These are phyloP conservation scores for Eristalis arbustorum DNA, from an alignment of 2,888 invertebrate genomes.

Conservation along the genomic window DNA sequence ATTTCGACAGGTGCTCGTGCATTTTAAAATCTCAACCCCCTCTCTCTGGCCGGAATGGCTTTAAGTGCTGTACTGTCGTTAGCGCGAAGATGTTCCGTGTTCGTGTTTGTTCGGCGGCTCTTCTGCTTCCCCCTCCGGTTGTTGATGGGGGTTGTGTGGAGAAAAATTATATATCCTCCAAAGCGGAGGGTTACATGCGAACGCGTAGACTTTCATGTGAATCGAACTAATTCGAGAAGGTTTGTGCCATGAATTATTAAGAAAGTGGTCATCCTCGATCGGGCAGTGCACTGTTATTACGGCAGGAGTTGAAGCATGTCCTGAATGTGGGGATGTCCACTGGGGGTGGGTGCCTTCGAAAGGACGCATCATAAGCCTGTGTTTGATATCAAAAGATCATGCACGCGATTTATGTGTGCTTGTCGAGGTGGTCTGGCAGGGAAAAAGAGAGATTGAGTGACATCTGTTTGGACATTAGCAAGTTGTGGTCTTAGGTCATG, in stretches of 20 bases:
- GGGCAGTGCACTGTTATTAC: conserved; percentile 55
- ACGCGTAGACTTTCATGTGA: conserved; percentile 67
- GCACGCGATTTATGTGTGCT: conserved; percentile 54
- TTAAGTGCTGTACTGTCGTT: conserved; percentile 4
- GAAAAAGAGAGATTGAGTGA: conserved; percentile 25
- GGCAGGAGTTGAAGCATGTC: conserved; percentile 15
- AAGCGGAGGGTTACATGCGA: conserved; percentile 64
- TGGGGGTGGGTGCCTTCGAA: conserved; percentile 6
- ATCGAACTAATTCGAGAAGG: conserved; percentile 56
- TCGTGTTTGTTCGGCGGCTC: conserved; percentile 47
- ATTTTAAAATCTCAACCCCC: conserved; percentile 46
- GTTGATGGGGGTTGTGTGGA: conserved; percentile 18
- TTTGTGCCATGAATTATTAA: conserved; percentile 60
- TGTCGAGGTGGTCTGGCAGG: not conserved
- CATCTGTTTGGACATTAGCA: conserved; percentile 55
- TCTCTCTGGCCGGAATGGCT: not conserved
- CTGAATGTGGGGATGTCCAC: conserved; percentile 1
- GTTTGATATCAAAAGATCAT: conserved; percentile 70
- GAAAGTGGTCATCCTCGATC: conserved; percentile 67
- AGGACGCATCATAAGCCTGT: conserved; percentile 52
- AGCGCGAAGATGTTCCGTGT: conserved; percentile 62
- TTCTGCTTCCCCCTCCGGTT: not conserved
- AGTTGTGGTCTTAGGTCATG: conserved; percentile 66
- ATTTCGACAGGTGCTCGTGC: conserved; percentile 59
- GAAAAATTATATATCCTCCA: conserved; percentile 53